Percentiles rank a stretch among this genome's conserved stretches.
These are phyloP conservation scores for Drosophila albomicans DNA, from an alignment of 1,140 invertebrate species.

Conservation along the genomic window DNA sequence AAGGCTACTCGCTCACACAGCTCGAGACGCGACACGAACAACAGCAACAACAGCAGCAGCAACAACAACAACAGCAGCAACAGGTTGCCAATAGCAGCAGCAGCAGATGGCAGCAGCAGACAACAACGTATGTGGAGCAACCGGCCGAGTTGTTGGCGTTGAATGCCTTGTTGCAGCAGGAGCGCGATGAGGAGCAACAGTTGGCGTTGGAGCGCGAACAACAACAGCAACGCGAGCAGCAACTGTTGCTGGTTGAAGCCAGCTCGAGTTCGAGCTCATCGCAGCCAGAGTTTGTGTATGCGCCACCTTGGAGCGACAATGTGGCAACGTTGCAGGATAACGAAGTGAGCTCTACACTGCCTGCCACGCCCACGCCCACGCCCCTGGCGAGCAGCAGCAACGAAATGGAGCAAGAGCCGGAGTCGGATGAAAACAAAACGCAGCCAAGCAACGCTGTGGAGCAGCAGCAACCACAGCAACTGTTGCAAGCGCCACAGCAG, in stretches of 20 bases:
- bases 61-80: conserved; percentile 17
- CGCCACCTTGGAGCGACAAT: conserved; percentile 13
- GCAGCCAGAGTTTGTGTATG: conserved; percentile 32
- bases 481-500: background rate
- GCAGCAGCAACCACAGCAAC: conserved; percentile 1
- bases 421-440: background rate
- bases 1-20: conserved; percentile 79
- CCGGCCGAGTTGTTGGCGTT: conserved; percentile 63
- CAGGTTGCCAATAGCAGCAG: conserved; percentile 13
- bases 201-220: conserved; percentile 68
- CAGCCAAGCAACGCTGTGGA: background rate
- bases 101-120: conserved; percentile 8
- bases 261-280: conserved; percentile 40
- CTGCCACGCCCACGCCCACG: conserved; percentile 50
- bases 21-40: conserved; percentile 78
- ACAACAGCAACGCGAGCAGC: conserved; percentile 37
- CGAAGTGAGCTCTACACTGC: conserved; percentile 66
- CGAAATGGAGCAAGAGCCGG: background rate
- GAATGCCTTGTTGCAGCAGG: conserved; percentile 78
- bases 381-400: conserved; percentile 8
- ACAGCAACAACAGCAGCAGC: conserved; percentile 45
- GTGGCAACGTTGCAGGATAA: conserved; percentile 59
- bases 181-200: conserved; percentile 77
- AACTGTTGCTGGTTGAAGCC: conserved; percentile 41
- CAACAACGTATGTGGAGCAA: conserved; percentile 34